Evolutionary conservation across 1,140 invertebrate species (phyloP), one percentile per base, ranked within the genome.

Genomic region (Penaeus indicus): DNA sequence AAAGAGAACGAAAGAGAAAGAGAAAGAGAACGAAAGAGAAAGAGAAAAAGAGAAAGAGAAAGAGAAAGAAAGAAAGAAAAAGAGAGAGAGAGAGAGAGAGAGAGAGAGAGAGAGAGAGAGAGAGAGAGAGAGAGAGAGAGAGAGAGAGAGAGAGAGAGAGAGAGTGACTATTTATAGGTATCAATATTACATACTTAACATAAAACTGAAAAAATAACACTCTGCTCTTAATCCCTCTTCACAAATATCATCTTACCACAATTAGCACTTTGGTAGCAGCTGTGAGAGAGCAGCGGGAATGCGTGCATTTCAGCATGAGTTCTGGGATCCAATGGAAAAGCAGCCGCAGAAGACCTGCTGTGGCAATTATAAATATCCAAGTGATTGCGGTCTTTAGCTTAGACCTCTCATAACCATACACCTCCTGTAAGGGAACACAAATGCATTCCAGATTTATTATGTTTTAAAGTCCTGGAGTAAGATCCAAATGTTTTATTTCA

Each of bases 241-340:
- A 62, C 21, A 84, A 42, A 47, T 38, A n/a, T 19, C 21, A 47
- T 93, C 94, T 94, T 94, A 96, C 96, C 91, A 96, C 94, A 89
- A 98, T 94, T 22, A 98, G 93, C 72, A 98, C 94, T 92, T 95
- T 95, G 32, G 96, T 95, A 0, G 97, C 97, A n/a, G 94, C 92
- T 72, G 94, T 93, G 60, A 98, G 94, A 63, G 94, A 92, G 92
- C 96, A 97, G 90, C 93, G 93, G 38, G 92, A 92, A 91, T 96
- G 96, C 2, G 96, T 97, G 3, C 95, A 94, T 85, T 96, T 95
- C 27, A 98, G 93, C 91, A 95, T 94, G 93, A 96, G 95, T 81
- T 95, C 95, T 0, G 97, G 97, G 93, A 95, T 96, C 97, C 97
- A 98, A 92, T 98, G 96, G 92, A 97, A 96, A 64, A 98, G 92